Evolutionary conservation across 2,888 invertebrate species (phyloP), one percentile per base, ranked within the genome.

Genomic region (Lumbricus terrestris): DNA sequence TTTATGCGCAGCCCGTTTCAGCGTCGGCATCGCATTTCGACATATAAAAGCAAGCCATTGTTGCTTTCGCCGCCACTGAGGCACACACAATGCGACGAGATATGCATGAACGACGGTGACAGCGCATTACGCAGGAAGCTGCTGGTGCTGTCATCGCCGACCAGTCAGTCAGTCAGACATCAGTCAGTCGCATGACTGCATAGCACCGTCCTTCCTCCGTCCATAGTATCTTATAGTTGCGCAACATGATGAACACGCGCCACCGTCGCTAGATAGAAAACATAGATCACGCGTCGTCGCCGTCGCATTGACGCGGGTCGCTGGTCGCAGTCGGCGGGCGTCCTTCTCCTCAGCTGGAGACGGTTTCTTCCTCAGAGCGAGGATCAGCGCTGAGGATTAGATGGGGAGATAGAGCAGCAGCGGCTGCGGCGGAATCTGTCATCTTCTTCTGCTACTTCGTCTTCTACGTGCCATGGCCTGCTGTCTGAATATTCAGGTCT

Each of bases 401-500:
- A 69, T 69, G 69, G 69, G 5, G 69, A n/a, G 69, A 69, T 69
- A 69, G n/a, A n/a, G n/a, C n/a, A n/a, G n/a, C n/a, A n/a, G 69
- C 69, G n/a, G n/a, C n/a, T n/a, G n/a, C n/a, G n/a, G 69, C 69
- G n/a, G 69, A n/a, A 69, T 69, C 69, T 29, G 29, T 69, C 69
- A 6, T n/a, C n/a, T n/a, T n/a, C n/a, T n/a, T n/a, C n/a, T n/a
- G n/a, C n/a, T n/a, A n/a, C n/a, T n/a, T n/a, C n/a, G n/a, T n/a
- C n/a, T n/a, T n/a, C n/a, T n/a, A n/a, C n/a, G n/a, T 69, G 69
- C 69, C 29, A 85, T 85, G 85, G 85, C 85, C 35, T 85, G 85
- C 85, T 85, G 85, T 85, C 85, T 85, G 11, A 85, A 85, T 85
- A 85, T 85, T 85, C 85, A 85, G 85, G 85, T 85, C 35, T 85